Percentiles rank a stretch among this genome's conserved stretches.
phyloP scores from a whole-genome alignment of 1,140 invertebrate genomes.

The Pseudomyrmex concolor region DNA sequence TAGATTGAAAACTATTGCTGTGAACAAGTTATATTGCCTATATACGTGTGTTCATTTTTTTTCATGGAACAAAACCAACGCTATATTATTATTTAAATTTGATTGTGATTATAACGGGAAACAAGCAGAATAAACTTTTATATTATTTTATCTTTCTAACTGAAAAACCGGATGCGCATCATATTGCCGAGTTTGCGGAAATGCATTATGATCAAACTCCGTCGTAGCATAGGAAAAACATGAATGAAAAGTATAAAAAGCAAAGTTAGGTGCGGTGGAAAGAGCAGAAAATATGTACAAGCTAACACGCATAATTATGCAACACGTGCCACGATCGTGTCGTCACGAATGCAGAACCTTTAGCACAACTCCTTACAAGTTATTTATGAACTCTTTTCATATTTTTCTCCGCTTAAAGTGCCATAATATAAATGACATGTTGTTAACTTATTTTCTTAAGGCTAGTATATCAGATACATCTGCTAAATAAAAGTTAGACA shows the following conservation, averaged over 20 bases:
- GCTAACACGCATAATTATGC: conserved; percentile 79
- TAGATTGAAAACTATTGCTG: too few species aligned
- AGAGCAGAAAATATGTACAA: conserved; percentile 62
- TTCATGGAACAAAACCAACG: too few species aligned
- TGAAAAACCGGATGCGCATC: conserved; percentile 24
- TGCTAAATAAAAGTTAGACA: background rate
- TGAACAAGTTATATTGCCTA: too few species aligned
- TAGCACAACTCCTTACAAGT: conserved; percentile 78
- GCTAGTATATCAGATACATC: conserved; percentile 7
- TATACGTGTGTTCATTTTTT: too few species aligned
- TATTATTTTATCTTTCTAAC: too few species aligned
- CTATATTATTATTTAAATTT: too few species aligned
- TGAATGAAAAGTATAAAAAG: conserved; percentile 53
- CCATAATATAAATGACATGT: conserved; percentile 50
- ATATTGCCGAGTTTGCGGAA: conserved; percentile 48
- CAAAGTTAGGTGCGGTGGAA: conserved; percentile 44
- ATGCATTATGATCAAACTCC: conserved; percentile 55
- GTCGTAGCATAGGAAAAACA: conserved; percentile 26
- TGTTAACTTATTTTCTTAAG: conserved; percentile 13
- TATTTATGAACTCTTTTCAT: conserved; percentile 83
- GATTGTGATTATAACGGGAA: too few species aligned
- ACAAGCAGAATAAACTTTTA: too few species aligned
- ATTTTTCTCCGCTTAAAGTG: conserved; percentile 73
- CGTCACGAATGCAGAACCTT: conserved; percentile 58
- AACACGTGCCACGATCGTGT: conserved; percentile 74